Evolutionary conservation across 2,113 vertebrate species (phyloP).

Genomic region (Notarius lentiginosus): DNA sequence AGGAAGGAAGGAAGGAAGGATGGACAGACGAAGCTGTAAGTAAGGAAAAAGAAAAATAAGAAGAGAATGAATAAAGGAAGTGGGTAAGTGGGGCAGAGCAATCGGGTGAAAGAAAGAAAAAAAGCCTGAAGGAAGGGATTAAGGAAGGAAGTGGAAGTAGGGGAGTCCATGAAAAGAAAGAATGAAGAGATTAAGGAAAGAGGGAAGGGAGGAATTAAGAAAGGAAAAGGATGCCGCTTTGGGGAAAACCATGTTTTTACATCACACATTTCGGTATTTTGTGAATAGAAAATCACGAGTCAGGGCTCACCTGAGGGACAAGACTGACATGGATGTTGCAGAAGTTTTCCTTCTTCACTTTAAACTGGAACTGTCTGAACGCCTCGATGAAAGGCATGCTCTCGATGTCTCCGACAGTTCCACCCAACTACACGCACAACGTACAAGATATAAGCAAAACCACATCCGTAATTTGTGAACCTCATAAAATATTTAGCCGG

Average conservation of each 20-base stretch:
- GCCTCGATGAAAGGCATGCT: constrained; percentile 98
- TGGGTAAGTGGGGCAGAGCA: too few species aligned
- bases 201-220: too few species aligned
- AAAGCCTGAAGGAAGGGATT: neutral
- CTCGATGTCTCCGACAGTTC: constrained; percentile 94
- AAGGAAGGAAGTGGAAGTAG: too few species aligned
- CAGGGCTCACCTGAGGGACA: constrained; percentile 85
- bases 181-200: too few species aligned
- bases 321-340: constrained; percentile 97
- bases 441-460: neutral
- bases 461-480: neutral
- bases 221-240: too few species aligned
- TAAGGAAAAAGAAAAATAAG: too few species aligned
- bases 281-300: neutral
- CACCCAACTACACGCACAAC: constrained; percentile 79
- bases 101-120: neutral
- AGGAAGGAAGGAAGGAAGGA: too few species aligned
- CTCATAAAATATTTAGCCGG: neutral
- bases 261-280: neutral
- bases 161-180: too few species aligned
- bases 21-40: too few species aligned
- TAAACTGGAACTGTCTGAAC: constrained; percentile 98
- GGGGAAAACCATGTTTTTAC: too few species aligned
- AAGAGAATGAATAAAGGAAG: too few species aligned
- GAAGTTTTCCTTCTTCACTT: constrained; percentile 93